A percentile compares a stretch with the other conserved stretches of the same genome.
Evolutionary conservation across 2,797 vertebrate genomes (phyloP).

Genomic region (Echeneis naucrates): DNA sequence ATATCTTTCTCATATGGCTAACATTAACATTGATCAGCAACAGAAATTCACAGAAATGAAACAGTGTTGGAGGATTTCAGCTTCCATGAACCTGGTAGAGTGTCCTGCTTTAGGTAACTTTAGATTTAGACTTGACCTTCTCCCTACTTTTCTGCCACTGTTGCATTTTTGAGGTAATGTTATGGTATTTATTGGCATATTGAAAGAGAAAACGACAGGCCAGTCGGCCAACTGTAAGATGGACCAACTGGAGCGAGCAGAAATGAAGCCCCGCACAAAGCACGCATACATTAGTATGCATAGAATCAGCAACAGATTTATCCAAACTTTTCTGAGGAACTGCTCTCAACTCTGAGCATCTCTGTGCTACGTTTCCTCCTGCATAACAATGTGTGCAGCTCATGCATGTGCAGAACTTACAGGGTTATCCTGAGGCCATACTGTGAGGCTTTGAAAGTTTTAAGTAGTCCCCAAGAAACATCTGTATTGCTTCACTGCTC

Average conservation of each 20-base stretch:
- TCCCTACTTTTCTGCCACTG: conserved; percentile 30
- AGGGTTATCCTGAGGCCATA: conserved; percentile 48
- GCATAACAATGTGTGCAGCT: conserved; percentile 49
- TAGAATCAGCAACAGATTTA: conserved; percentile 45
- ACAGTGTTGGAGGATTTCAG: neutral
- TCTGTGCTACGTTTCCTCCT: conserved; percentile 27
- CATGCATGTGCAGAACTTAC: conserved; percentile 27
- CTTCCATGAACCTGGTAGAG: conserved; percentile 4
- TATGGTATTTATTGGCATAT: conserved; percentile 54
- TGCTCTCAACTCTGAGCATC: conserved; percentile 40
- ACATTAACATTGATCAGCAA: neutral
- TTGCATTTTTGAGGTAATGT: conserved; percentile 51
- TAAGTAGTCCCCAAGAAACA: conserved; percentile 37
- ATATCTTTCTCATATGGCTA: conserved; percentile 2
- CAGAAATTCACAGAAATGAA: neutral
- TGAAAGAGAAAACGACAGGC: conserved; percentile 58
- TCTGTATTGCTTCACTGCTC: conserved; percentile 32
- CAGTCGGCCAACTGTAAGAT: conserved; percentile 42
- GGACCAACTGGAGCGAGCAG: conserved; percentile 41
- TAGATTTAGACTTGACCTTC: conserved; percentile 51
- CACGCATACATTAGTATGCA: conserved; percentile 68
- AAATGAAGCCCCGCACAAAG: conserved; percentile 50
- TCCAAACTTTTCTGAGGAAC: conserved; percentile 40
- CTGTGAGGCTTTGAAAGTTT: conserved; percentile 29
- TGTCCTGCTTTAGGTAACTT: conserved; percentile 41